Conservation (phyloP, 2,888 invertebrate species). For the Margaritifera margaritifera region DNA sequence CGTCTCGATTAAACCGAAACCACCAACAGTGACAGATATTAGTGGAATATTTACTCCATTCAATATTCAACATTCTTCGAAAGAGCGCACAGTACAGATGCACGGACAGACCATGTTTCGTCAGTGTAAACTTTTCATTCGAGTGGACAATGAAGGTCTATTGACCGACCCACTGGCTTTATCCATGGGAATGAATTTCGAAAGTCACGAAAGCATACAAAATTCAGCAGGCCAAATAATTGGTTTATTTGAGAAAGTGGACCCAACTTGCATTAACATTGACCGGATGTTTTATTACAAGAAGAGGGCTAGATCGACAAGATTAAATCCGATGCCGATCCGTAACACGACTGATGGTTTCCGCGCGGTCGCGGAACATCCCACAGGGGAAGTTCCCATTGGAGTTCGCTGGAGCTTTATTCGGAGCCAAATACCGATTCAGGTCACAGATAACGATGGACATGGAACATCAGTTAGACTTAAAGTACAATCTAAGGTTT, state of each 20-base stretch:
- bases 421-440: no score
- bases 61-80: no score
- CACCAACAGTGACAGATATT: no score
- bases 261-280: conserved; percentile 14
- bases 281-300: conserved; percentile 31
- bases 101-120: conserved; percentile 14
- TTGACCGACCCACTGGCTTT: conserved; percentile 26
- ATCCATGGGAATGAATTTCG: conserved; percentile 35
- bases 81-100: no score
- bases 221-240: conserved; percentile 28
- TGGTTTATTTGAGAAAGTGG: conserved; percentile 11
- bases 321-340: conserved; percentile 31
- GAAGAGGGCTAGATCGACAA: conserved; percentile 29
- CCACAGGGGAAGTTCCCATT: conserved; percentile 32
- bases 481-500: no score
- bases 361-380: conserved; percentile 37
- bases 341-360: conserved; percentile 33
- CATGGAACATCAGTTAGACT: no score
- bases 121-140: conserved; percentile 27
- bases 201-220: conserved; percentile 38
- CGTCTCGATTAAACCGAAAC: no score
- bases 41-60: no score
- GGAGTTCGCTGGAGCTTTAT: conserved; percentile 24
- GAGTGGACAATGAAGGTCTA: conserved; percentile 28
- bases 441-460: no score